A percentile compares a stretch with the other conserved stretches of the same genome.
Evolutionary conservation across 2,888 invertebrate genomes (phyloP).

Genomic region (Lasioglossum figueresi): DNA sequence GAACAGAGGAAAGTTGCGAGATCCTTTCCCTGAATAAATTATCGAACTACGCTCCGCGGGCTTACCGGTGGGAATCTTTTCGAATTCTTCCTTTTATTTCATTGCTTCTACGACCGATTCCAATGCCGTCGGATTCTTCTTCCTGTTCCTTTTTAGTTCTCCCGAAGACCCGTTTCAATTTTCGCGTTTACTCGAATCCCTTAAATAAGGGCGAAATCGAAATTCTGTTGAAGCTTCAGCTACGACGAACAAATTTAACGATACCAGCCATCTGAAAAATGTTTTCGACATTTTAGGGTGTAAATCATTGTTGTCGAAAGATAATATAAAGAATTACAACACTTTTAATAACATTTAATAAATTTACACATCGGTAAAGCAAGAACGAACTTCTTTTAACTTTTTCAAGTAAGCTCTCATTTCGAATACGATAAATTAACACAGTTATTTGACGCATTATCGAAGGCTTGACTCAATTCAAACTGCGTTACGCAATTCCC

Average conservation of each 20-base stretch:
- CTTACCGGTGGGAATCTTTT: background rate
- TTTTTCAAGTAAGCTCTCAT: background rate
- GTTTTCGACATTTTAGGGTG: background rate
- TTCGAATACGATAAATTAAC: no score
- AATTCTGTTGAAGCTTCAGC: background rate
- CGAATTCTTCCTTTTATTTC: slow-evolving; percentile 10
- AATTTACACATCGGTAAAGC: background rate
- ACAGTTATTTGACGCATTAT: background rate
- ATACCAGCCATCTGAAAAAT: background rate
- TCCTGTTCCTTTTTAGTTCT: background rate
- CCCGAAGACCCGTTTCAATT: background rate
- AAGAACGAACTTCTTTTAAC: background rate
- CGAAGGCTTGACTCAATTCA: background rate
- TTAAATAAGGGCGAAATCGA: background rate
- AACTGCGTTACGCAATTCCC: background rate
- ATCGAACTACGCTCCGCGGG: slow-evolving; percentile 14
- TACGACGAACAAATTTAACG: background rate
- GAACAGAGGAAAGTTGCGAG: slow-evolving; percentile 18
- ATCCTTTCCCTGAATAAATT: slow-evolving; percentile 41
- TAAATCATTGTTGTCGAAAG: background rate
- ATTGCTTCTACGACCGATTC: slow-evolving; percentile 4
- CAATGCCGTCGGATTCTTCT: background rate
- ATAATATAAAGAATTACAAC: background rate
- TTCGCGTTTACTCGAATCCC: background rate
- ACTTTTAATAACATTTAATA: background rate